phyloP scores from a whole-genome alignment of 2,888 invertebrate genomes.

The Ferrisia virgata region DNA sequence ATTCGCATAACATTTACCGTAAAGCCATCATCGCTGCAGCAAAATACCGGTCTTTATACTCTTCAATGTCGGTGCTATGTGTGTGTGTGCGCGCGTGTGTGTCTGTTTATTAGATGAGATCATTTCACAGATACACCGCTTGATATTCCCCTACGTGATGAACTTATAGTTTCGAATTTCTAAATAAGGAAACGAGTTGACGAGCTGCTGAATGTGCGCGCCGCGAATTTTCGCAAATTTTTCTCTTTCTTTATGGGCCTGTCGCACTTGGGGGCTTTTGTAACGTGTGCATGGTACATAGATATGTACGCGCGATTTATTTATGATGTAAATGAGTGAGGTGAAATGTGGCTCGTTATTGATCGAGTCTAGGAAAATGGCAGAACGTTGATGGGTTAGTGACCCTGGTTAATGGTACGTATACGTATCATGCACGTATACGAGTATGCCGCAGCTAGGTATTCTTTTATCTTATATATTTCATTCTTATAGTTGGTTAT shows the following conservation, averaged over 20 bases:
- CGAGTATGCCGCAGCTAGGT: too few relatives aligned
- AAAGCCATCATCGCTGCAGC: background rate
- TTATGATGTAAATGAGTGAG: background rate
- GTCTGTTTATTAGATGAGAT: background rate
- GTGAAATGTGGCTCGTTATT: background rate
- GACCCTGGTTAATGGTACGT: background rate
- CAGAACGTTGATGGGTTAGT: background rate
- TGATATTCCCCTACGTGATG: background rate
- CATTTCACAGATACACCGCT: background rate
- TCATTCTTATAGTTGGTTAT: background rate
- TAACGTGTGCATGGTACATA: background rate
- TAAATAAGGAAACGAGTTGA: slow-evolving; percentile 19
- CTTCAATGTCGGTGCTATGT: background rate
- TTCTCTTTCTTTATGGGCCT: background rate
- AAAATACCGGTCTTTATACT: slow-evolving; percentile 1
- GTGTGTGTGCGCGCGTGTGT: too few relatives aligned
- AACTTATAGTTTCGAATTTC: slow-evolving; percentile 1
- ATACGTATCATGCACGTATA: too few relatives aligned
- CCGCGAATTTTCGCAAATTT: background rate
- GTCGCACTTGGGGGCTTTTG: background rate
- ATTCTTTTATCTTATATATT: background rate
- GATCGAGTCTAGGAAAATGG: background rate
- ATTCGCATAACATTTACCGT: too few relatives aligned
- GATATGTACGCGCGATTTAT: background rate
- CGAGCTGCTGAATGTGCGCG: background rate